Evolutionary conservation across 2,113 vertebrate species (phyloP), one percentile per base, ranked within the genome.

Genomic region (Spizaetus ornatus): DNA sequence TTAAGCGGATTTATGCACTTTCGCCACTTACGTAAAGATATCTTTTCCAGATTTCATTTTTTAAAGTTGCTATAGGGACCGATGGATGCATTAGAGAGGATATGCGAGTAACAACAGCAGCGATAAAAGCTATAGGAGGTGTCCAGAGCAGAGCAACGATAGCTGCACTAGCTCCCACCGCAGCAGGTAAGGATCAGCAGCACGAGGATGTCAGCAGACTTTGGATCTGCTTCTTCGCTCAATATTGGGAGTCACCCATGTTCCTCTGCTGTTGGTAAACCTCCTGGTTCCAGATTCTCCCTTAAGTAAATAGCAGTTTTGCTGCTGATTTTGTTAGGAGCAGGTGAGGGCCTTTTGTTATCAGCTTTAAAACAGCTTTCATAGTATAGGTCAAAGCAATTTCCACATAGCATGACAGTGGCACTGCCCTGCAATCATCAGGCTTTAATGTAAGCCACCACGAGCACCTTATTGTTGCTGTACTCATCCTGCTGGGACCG

Each of bases 201-300:
- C 31, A 67, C 1, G 0, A 52, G 27, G 53, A 72, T 48, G 29
- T 8, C 0, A 0, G 34, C 10, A 40, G 66, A 27, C 40, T 56
- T 66, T 47, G 70, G 43, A n/a, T 56, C 69, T 74, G 22, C 50
- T 69, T 25, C 26, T 82, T 63, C 12, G 1, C 34, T 40, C 16
- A 1, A 9, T 13, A 2, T 3, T 63, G 55, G 83, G 77, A 94
- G 47, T 67, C 31, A 14, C 38, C 55, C 66, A 6, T 81, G n/a
- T 74, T 93, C 77, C 40, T 86, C 32, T 91, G 77, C n/a, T 53
- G 22, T 21, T 86, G 25, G 18, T 40, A 58, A 96, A 78, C 36
- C n/a, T 88, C 31, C 62, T 5, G 1, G 50, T 63, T 90, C 36
- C 67, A 81, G 53, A 32, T 23, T 63, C 12, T 16, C 0, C 7